Conservation (phyloP, 1,140 invertebrate genomes). For the Aphaenogaster ashmeadi region DNA sequence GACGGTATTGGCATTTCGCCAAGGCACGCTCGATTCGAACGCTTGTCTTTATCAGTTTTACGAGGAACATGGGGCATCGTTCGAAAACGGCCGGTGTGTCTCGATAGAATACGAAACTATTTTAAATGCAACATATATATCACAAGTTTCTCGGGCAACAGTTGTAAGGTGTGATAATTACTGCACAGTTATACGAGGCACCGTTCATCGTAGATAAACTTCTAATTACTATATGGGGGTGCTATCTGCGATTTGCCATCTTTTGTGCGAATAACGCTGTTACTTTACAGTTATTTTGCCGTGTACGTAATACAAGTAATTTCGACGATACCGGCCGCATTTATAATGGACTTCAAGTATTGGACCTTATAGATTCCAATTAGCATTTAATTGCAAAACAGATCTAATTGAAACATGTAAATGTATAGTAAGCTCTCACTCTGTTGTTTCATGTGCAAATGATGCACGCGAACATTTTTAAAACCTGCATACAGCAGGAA, state of each 20-base stretch:
- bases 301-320: neutral
- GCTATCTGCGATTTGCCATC: constrained; percentile 29
- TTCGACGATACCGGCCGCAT: neutral
- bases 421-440: neutral
- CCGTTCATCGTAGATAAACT: constrained; percentile 38
- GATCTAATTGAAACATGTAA: neutral
- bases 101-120: neutral
- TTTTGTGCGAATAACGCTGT: neutral
- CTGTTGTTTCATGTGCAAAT: constrained; percentile 2
- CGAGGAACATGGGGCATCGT: neutral
- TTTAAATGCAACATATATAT: neutral
- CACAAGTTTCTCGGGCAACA: neutral
- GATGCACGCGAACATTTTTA: neutral
- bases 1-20: constrained; percentile 16
- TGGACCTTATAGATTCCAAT: neutral
- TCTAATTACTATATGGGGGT: constrained; percentile 27
- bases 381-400: neutral
- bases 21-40: constrained; percentile 4
- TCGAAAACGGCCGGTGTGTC: neutral
- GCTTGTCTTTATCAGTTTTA: constrained; percentile 31
- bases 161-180: constrained; percentile 28
- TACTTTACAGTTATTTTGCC: constrained; percentile 14
- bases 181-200: constrained; percentile 12
- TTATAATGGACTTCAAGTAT: neutral
- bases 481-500: neutral